Evolutionary conservation across 2,113 vertebrate species (phyloP).

Genomic region (Gymnobelideus leadbeateri): DNA sequence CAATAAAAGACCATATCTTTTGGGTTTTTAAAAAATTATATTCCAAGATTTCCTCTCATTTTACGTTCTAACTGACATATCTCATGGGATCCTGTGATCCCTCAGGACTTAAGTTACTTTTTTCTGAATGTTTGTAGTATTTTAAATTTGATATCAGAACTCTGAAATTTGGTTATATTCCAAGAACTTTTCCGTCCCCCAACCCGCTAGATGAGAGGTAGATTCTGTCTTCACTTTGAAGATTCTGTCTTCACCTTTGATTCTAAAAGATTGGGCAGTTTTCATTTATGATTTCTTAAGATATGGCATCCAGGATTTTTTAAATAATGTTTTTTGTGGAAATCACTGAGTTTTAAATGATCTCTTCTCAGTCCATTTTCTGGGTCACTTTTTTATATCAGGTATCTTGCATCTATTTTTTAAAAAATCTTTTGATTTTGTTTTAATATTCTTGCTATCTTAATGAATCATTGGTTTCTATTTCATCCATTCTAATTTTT

Average conservation of each 20-base stretch:
- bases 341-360: background rate
- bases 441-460: background rate
- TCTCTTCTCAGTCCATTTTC: background rate
- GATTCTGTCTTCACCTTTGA: background rate
- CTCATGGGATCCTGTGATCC: background rate
- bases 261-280: background rate
- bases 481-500: background rate
- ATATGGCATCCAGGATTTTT: background rate
- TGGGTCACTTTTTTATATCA: background rate
- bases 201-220: accelerated
- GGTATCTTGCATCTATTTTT: background rate
- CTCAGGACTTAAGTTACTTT: background rate
- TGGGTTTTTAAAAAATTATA: background rate
- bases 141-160: background rate
- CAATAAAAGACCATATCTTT: background rate
- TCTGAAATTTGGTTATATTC: background rate
- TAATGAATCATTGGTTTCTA: background rate
- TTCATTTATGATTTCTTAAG: background rate
- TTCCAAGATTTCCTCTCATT: background rate
- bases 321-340: too few relatives aligned
- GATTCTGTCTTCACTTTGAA: background rate
- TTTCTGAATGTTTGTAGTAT: background rate
- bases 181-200: background rate
- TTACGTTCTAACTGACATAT: background rate
- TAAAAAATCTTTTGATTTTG: background rate